Percentiles rank a stretch among this genome's conserved stretches.
phyloP scores from a whole-genome alignment of 2,113 vertebrate genomes.

The Lates calcarifer region DNA sequence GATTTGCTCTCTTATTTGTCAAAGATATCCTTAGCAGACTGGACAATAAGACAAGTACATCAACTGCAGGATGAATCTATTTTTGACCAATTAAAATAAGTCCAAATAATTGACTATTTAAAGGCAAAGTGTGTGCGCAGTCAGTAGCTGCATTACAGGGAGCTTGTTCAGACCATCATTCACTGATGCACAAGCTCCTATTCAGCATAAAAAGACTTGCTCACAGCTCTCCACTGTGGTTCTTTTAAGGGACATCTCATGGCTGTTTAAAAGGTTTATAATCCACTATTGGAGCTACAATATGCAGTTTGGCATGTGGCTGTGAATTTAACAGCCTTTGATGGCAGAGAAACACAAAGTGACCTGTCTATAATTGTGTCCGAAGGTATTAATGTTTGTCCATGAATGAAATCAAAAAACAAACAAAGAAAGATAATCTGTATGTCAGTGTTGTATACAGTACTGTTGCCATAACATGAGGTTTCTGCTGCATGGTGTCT shows the following conservation, averaged over 20 bases:
- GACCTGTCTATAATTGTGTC: neutral
- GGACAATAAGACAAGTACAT: neutral
- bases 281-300: neutral
- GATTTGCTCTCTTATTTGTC: neutral
- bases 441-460: neutral
- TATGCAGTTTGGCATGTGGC: neutral
- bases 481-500: conserved; percentile 28
- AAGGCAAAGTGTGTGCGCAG: too few species aligned
- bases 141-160: neutral
- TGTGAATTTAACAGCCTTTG: neutral
- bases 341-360: neutral
- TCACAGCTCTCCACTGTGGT: neutral
- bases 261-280: neutral
- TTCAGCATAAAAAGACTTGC: neutral
- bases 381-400: neutral
- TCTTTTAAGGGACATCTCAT: neutral
- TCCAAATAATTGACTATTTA: neutral
- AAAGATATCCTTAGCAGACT: neutral
- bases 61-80: neutral
- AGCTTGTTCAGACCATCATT: neutral
- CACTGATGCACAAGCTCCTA: neutral
- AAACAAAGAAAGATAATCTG: neutral
- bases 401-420: neutral
- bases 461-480: neutral
- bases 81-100: neutral